Percentiles rank a stretch among this genome's conserved stretches.
Evolutionary conservation across 1,140 invertebrate genomes (phyloP).

Genomic region (Eurosta solidaginis): DNA sequence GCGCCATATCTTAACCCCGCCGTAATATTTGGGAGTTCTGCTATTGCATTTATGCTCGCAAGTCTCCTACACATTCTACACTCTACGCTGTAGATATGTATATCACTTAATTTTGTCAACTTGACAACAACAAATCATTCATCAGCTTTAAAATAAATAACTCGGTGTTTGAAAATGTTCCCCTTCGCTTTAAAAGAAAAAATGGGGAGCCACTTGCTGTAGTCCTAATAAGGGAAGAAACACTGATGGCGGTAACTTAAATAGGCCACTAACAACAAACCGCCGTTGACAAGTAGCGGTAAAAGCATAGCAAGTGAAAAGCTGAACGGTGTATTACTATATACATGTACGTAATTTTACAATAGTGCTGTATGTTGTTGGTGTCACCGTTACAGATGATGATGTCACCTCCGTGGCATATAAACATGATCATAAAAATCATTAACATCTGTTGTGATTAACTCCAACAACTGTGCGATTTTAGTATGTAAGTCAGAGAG

Average conservation of each 20-base stretch:
- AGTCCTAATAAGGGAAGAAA: background rate
- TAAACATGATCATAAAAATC: constrained; percentile 56
- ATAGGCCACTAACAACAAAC: background rate
- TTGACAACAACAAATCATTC: constrained; percentile 32
- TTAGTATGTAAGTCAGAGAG: background rate
- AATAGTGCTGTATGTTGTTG: background rate
- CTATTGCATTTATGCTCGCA: background rate
- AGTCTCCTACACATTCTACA: background rate
- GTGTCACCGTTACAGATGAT: background rate
- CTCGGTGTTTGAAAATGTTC: background rate
- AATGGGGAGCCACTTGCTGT: background rate
- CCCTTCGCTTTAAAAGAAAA: background rate
- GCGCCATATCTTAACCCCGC: background rate
- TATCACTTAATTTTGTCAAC: constrained; percentile 10
- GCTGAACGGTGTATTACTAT: background rate
- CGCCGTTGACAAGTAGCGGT: background rate
- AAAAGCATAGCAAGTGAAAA: background rate
- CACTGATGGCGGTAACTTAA: background rate
- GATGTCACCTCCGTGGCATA: constrained; percentile 25
- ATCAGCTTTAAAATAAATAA: constrained; percentile 27
- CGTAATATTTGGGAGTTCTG: background rate
- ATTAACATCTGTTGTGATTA: constrained; percentile 59
- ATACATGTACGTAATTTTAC: background rate
- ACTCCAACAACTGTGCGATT: constrained; percentile 44
- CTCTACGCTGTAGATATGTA: background rate